phyloP scores from a whole-genome alignment of 2,113 vertebrate genomes.

The Xenopus laevis region DNA sequence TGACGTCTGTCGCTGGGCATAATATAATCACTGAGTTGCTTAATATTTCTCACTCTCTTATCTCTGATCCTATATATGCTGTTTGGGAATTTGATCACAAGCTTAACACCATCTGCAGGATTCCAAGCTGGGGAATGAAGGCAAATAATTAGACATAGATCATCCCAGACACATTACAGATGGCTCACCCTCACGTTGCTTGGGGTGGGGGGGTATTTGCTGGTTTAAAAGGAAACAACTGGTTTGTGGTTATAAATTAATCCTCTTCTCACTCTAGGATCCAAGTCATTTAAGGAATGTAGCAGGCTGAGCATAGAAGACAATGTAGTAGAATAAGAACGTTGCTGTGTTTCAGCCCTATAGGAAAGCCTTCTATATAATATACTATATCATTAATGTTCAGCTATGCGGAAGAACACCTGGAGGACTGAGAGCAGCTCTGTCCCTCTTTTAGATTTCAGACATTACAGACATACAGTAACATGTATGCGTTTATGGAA shows the following conservation, averaged over 20 bases:
- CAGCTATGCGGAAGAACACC: too few relatives aligned
- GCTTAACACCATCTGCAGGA: conserved; percentile 27
- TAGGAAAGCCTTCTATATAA: too few relatives aligned
- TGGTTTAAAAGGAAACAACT: conserved; percentile 26
- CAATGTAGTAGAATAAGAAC: too few relatives aligned
- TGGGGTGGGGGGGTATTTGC: background rate
- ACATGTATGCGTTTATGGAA: too few relatives aligned
- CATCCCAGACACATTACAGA: conserved; percentile 17
- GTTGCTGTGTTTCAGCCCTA: too few relatives aligned
- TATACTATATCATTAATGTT: too few relatives aligned
- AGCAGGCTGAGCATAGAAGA: background rate
- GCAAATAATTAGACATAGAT: conserved; percentile 17
- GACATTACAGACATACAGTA: too few relatives aligned
- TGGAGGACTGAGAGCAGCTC: too few relatives aligned
- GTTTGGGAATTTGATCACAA: conserved; percentile 35
- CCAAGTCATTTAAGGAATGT: conserved; percentile 19
- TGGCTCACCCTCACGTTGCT: background rate
- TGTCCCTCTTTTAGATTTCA: too few relatives aligned
- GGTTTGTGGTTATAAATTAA: conserved; percentile 11
- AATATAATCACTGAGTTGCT: background rate
- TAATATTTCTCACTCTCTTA: conserved; percentile 27
- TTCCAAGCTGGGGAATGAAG: conserved; percentile 23
- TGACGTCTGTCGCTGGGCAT: background rate
- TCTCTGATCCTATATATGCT: conserved; percentile 33
- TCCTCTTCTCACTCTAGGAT: conserved; percentile 28